A percentile compares a stretch with the other conserved stretches of the same genome.
phyloP scores from a whole-genome alignment of 2,888 invertebrate genomes.

The Campopleginae sp. region DNA sequence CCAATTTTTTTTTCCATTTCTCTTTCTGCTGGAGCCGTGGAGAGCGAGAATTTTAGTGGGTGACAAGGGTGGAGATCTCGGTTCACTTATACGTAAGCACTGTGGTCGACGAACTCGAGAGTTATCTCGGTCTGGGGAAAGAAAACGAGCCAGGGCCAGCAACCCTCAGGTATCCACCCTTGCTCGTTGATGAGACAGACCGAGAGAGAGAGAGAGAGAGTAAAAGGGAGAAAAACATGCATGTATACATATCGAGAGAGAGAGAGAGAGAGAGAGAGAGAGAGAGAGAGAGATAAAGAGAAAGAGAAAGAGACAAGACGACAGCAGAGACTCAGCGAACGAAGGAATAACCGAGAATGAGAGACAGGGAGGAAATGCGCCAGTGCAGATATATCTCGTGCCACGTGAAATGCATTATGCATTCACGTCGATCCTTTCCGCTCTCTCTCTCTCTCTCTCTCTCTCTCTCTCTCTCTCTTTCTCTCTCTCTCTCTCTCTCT shows the following conservation, averaged over 20 bases:
- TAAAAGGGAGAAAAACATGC: conserved; percentile 45
- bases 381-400: conserved; percentile 62
- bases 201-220: conserved; percentile 20
- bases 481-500: conserved; percentile 35
- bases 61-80: conserved; percentile 48
- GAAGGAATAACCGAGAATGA: conserved; percentile 46
- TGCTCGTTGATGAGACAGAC: conserved; percentile 69
- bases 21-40: background rate
- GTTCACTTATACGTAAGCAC: conserved; percentile 1
- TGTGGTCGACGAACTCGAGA: conserved; percentile 57
- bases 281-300: too few relatives aligned
- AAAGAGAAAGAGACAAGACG: conserved; percentile 49
- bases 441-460: conserved; percentile 67
- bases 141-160: conserved; percentile 51
- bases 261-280: conserved; percentile 31
- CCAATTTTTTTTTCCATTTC: conserved; percentile 16
- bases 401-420: conserved; percentile 80
- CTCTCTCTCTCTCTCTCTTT: conserved; percentile 32
- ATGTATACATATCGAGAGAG: conserved; percentile 42
- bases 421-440: conserved; percentile 73
- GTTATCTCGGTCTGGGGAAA: conserved; percentile 49
- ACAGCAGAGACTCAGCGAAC: conserved; percentile 61
- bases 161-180: conserved; percentile 63
- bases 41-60: conserved; percentile 15
- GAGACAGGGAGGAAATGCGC: conserved; percentile 66